Evolutionary conservation across 2,888 invertebrate genomes (phyloP).

Genomic region (Caenorhabditis sp.): DNA sequence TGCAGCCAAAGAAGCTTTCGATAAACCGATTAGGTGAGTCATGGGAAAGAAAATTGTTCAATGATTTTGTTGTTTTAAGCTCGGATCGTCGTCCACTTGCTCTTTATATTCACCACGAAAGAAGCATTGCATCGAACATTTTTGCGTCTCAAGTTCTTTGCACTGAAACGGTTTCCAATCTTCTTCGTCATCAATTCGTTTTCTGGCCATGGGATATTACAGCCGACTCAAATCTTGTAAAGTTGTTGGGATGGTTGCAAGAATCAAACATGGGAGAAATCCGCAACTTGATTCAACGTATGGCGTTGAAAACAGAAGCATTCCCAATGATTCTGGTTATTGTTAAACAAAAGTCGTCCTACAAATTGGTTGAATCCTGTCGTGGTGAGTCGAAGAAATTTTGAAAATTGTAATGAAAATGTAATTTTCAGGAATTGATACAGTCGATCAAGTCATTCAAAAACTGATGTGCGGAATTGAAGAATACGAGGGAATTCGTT

Average conservation of each 20-base stretch:
- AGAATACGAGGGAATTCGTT: conserved; percentile 44
- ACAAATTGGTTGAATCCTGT: conserved; percentile 34
- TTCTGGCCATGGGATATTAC: conserved; percentile 98
- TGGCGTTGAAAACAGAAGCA: conserved; percentile 23
- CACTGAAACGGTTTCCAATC: conserved; percentile 87
- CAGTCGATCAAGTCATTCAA: conserved; percentile 43
- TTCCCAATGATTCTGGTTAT: conserved; percentile 62
- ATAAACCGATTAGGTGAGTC: conserved; percentile 30
- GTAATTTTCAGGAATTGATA: conserved; percentile 39
- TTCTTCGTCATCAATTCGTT: conserved; percentile 87
- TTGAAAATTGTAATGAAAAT: not conserved
- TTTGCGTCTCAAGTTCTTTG: conserved; percentile 79
- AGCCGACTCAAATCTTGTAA: conserved; percentile 79
- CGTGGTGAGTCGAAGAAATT: conserved; percentile 31
- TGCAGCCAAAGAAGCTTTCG: conserved; percentile 49
- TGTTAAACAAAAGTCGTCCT: conserved; percentile 46
- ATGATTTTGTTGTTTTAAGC: conserved; percentile 1
- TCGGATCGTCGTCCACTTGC: conserved; percentile 86
- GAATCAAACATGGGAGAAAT: conserved; percentile 43
- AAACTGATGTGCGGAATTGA: conserved; percentile 60
- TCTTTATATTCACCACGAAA: conserved; percentile 94
- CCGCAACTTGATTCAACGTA: conserved; percentile 27
- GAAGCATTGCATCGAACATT: conserved; percentile 91
- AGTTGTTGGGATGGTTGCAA: conserved; percentile 74
- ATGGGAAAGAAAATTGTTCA: not conserved